These are phyloP conservation scores for Bugula neritina DNA, from an alignment of 2,888 invertebrate species.

Conservation along the genomic window DNA sequence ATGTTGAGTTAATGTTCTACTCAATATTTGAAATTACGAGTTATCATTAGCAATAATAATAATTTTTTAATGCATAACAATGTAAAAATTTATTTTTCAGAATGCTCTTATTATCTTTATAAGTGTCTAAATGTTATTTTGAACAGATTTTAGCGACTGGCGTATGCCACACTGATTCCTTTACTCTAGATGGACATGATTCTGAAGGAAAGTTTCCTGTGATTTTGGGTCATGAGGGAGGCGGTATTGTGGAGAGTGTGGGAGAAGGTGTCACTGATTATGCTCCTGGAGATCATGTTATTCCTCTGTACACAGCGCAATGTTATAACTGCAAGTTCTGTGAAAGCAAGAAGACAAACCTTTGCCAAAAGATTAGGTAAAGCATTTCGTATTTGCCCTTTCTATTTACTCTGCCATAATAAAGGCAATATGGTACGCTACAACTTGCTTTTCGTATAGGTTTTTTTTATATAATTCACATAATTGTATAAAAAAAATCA, in stretches of 20 bases:
- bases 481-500: no score
- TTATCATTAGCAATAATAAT: no score
- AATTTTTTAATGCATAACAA: no score
- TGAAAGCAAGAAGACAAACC: slow-evolving; percentile 86
- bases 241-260: slow-evolving; percentile 89
- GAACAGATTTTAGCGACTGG: slow-evolving; percentile 59
- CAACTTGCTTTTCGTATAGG: no score
- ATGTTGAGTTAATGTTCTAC: slow-evolving; percentile 29
- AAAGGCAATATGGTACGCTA: no score
- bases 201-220: slow-evolving; percentile 62
- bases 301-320: slow-evolving; percentile 92
- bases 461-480: no score
- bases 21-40: no score
- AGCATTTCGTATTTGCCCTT: no score
- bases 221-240: slow-evolving; percentile 90
- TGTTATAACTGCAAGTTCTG: slow-evolving; percentile 96
- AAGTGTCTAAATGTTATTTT: no score
- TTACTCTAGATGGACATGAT: slow-evolving; percentile 56
- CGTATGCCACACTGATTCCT: slow-evolving; percentile 55
- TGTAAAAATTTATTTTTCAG: no score
- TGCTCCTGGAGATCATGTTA: slow-evolving; percentile 79
- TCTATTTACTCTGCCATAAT: no score
- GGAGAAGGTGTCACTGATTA: slow-evolving; percentile 75
- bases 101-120: no score
- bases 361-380: slow-evolving; percentile 78